Evolutionary conservation across 1,140 invertebrate genomes (phyloP).

Genomic region (Myzus persicae): DNA sequence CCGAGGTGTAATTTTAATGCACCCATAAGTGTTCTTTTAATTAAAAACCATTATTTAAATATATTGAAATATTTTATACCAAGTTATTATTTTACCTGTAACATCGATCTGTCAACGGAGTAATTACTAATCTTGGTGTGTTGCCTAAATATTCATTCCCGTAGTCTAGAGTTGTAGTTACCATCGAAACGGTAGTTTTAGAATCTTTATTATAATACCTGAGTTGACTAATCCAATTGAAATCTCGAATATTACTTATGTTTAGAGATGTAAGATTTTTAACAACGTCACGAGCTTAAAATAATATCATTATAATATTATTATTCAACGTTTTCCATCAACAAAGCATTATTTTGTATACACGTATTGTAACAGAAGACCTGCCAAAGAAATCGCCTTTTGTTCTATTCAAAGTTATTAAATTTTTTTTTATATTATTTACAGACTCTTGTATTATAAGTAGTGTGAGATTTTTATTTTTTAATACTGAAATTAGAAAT

Average conservation of each 20-base stretch:
- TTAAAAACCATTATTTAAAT: not conserved
- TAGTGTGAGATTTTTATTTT: too few species aligned
- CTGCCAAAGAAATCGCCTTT: too few species aligned
- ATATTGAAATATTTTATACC: not conserved
- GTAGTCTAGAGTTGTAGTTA: conserved; percentile 77
- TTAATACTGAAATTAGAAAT: too few species aligned
- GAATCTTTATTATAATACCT: conserved; percentile 89
- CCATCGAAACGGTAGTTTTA: conserved; percentile 72
- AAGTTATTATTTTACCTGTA: conserved; percentile 71
- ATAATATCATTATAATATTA: conserved; percentile 22
- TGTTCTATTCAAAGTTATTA: too few species aligned
- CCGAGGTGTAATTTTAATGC: conserved; percentile 69
- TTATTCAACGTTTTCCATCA: not conserved
- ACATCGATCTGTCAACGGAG: conserved; percentile 86
- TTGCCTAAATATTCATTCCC: conserved; percentile 94
- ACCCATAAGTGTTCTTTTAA: not conserved
- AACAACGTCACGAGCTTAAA: conserved; percentile 81
- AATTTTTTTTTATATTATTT: too few species aligned
- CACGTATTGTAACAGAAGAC: too few species aligned
- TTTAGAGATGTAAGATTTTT: conserved; percentile 74
- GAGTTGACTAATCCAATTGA: conserved; percentile 92
- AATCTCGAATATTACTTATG: conserved; percentile 76
- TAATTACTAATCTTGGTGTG: conserved; percentile 80
- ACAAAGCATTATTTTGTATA: too few species aligned
- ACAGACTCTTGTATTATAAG: too few species aligned